Evolutionary conservation across 2,113 vertebrate species (phyloP), one percentile per base, ranked within the genome.

Genomic region (Octodon degus): DNA sequence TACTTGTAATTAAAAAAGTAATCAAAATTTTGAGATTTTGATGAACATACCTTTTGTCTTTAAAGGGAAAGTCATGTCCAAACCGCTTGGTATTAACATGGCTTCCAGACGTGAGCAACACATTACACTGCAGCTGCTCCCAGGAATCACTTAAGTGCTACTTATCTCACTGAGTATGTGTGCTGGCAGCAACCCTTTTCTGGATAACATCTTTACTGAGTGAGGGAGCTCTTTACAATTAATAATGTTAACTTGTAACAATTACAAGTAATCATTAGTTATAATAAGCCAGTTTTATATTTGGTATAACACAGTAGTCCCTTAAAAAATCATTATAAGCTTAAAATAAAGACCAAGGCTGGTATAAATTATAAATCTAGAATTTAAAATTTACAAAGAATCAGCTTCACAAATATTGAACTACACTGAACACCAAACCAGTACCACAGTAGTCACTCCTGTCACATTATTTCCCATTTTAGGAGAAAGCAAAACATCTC

Each of bases 1-100:
- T 83, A 37, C 79, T 91, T 88, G 40, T 5, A 60, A 53, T 50
- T 58, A 89, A 95, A 91, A 74, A 86, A 94, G 89, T 6, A 43
- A 37, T 10, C 55, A 80, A 89, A 30, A 50, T 77, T 63, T 82
- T 67, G 37, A 93, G 37, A 86, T 65, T 90, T n/a, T 81, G 10
- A 91, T 77, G 62, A 79, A 30, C 4, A 40, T 58, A 62, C 34
- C 1, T 79, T 68, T 72, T 30, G 70, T 67, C 70, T 24, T 83
- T 62, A 81, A 85, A 85, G 47, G 34, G 43, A 43, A 95, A 86
- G 70, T 72, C 25, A 72, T 30, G 5, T 37, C 30, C 86, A n/a
- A 58, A 94, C 10, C 50, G 58, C 53, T 68, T 72, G 37, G 68
- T 32, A 58, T 27, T 27, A 91, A 30, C 60, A 47, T n/a, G 24